Evolutionary conservation across 2,113 vertebrate species (phyloP), one percentile per base, ranked within the genome.

Genomic region (Zapornia atra): DNA sequence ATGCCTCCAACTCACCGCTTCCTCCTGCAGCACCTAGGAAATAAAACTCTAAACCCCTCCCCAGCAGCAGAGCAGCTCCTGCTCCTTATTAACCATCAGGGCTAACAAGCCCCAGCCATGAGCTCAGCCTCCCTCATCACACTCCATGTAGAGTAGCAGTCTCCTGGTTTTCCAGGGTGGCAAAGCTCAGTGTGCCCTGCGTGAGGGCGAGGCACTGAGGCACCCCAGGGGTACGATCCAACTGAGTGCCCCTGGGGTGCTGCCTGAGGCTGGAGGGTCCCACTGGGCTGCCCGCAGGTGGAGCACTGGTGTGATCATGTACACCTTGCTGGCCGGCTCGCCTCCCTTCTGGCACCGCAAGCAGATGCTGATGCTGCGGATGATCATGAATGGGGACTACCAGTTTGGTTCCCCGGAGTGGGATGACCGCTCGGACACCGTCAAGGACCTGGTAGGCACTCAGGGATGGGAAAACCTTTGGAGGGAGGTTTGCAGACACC

Each of bases 261-360:
- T 9, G 2, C 18, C 1, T 0, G 4, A 36, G 54, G 82, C 78
- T 61, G 82, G 19, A 87, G 44, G 72, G 24, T 75, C 33, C 0
- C 0, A 2, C 57, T 72, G 93, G 63, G 38, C 22, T 50, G 28
- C 54, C 61, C 15, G 1, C 98, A 99, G 99, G 98, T 99, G 99
- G 99, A 99, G 99, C 94, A 98, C 99, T 0, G 99, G 99, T 3
- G 99, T 99, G 78, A 99, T 99, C 98, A 99, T 99, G 99, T 99
- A 99, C 97, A 99, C 99, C 1, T 96, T 99, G 85, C 98, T 99
- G 75, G 99, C 99, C 0, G 99, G 99, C 65, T 99, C 99, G 5
- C 99, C 99, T 1, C 99, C 99, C 6, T 99, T 99, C 98, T 99
- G 99, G 99, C 99, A 99, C 98, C 98, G 99, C 86, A 99, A 99